Percentiles rank a stretch among this genome's conserved stretches.
These are phyloP conservation scores for Paramormyrops hopkinsi DNA, from an alignment of 2,797 vertebrate species.

Conservation along the genomic window DNA sequence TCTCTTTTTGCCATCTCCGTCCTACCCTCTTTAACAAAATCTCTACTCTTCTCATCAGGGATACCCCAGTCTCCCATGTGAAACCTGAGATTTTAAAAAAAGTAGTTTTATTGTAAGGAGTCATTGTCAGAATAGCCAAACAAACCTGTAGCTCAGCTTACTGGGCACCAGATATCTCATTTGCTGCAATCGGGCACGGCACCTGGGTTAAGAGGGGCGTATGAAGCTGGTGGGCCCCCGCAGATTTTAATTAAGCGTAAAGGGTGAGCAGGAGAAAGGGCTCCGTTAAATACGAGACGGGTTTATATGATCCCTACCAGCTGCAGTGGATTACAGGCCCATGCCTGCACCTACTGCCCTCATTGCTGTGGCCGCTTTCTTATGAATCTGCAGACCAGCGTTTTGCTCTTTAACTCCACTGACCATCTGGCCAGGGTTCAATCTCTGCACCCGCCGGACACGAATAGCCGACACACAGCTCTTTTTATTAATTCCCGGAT, in stretches of 20 bases:
- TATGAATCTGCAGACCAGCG: background rate
- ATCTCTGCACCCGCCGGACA: background rate
- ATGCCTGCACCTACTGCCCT: background rate
- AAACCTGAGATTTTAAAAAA: background rate
- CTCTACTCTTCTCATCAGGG: background rate
- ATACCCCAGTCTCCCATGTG: background rate
- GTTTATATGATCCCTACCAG: slow-evolving; percentile 22
- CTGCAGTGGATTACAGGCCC: background rate
- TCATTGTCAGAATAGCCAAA: background rate
- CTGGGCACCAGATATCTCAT: background rate
- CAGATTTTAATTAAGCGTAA: background rate
- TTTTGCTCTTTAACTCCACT: background rate
- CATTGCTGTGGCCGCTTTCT: background rate
- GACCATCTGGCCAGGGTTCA: background rate
- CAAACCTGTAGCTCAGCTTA: background rate
- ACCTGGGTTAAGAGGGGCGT: background rate
- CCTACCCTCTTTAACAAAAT: background rate
- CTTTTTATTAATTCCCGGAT: background rate
- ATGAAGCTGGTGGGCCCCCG: background rate
- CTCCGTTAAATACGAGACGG: slow-evolving; percentile 19
- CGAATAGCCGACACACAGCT: background rate
- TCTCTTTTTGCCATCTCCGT: background rate
- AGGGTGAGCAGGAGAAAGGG: background rate
- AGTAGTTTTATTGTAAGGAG: background rate
- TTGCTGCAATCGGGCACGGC: background rate